Percentiles rank a stretch among this genome's conserved stretches.
Evolutionary conservation across 2,113 vertebrate species (phyloP).

Genomic region (Bucco capensis): DNA sequence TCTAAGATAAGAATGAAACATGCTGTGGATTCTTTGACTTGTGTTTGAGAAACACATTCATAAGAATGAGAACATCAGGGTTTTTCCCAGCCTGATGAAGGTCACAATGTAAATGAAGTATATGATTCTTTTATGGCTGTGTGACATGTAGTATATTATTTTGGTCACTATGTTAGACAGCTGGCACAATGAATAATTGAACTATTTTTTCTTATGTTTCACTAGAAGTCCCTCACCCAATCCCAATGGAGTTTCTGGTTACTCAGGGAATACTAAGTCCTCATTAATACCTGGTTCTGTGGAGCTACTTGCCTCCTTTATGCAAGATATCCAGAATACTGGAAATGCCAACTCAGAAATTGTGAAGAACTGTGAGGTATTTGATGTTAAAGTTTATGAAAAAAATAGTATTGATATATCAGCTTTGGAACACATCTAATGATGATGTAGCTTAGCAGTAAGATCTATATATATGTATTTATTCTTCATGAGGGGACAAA

Average conservation of each 20-base stretch:
- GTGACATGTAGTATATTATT: neutral
- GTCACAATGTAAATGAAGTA: neutral
- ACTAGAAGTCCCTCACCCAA: slow-evolving; percentile 62
- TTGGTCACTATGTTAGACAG: slow-evolving; percentile 24
- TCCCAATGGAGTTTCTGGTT: slow-evolving; percentile 73
- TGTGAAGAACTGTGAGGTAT: slow-evolving; percentile 90
- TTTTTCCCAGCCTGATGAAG: neutral
- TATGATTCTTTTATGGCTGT: neutral
- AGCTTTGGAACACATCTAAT: neutral
- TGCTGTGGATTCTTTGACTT: neutral
- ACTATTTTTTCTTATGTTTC: slow-evolving; percentile 53
- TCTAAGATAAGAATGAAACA: neutral
- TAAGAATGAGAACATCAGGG: neutral
- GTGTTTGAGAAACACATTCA: neutral
- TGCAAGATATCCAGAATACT: slow-evolving; percentile 82
- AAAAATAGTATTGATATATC: too few relatives aligned
- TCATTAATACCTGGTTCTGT: slow-evolving; percentile 80
- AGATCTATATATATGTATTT: neutral
- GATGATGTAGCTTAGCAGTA: neutral
- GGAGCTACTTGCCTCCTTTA: slow-evolving; percentile 79
- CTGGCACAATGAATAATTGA: slow-evolving; percentile 65
- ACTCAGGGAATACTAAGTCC: slow-evolving; percentile 80
- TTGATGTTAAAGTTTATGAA: neutral
- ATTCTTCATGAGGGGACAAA: neutral
- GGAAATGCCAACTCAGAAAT: slow-evolving; percentile 80